Evolutionary conservation across 2,113 vertebrate species (phyloP), one percentile per base, ranked within the genome.

Genomic region (Pitta sordida): DNA sequence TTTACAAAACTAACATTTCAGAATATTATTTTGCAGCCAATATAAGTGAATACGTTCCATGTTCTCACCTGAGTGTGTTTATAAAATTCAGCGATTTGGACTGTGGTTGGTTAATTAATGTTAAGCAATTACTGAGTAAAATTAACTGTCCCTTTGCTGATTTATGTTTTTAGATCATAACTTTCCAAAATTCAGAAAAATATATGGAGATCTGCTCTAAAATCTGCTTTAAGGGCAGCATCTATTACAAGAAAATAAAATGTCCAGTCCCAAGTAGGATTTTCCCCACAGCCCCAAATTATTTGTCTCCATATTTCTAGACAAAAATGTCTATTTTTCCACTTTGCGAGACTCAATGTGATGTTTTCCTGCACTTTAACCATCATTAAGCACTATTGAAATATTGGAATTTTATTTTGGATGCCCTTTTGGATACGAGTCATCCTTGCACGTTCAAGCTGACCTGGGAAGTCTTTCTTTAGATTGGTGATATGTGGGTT

Each of bases 221-320:
- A 14, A 30, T n/a, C 32, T 43, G 26, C 34, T 56, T 34, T 4
- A 65, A 56, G 12, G 12, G 2, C 21, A 48, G 0, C 10, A 10
- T 13, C 24, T 32, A 32, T 51, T 81, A 8, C 7, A 55, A 17
- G 3, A 76, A 10, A 18, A 24, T 46, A 43, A 32, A 15, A 7
- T 4, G 2, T 11, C 8, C 4, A 24, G 1, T 85, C 51, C 32
- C 41, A 55, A 79, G 3, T 71, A 67, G 3, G 22, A 14, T 41
- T 39, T 53, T n/a, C 1, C 5, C 3, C 4, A 2, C 7, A 5
- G 0, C 5, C 20, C 23, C 7, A 46, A 39, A 17, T 15, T 8
- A 9, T 27, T 67, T 77, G 4, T 37, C 34, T 29, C 10, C 26
- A 23, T n/a, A 19, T 24, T 29, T 74, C n/a, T n/a, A 22, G 55